Evolutionary conservation across 2,797 vertebrate species (phyloP), one percentile per base, ranked within the genome.

Genomic region (Gila robusta): DNA sequence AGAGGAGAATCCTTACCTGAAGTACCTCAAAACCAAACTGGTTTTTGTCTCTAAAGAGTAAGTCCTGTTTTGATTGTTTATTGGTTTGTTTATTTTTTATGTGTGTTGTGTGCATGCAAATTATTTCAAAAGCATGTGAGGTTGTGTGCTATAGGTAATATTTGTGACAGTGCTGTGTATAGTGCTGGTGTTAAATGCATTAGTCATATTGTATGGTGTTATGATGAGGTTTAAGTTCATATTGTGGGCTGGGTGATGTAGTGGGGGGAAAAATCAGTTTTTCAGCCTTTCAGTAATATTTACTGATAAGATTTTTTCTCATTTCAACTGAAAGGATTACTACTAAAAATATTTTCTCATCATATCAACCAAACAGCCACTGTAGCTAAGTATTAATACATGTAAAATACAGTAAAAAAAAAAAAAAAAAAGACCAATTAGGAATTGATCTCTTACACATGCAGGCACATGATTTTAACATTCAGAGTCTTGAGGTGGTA

Each of bases 1-100:
- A 96, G 96, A 80, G 80, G 82, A 93, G 56, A 95, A 89, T 83
- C 93, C 92, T 35, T 96, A 95, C 90, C 49, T 93, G 16, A 92
- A 92, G 73, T 96, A 96, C 93, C 95, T 96, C 91, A 95, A 91
- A 91, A 96, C 95, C 91, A 96, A 95, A 89, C 91, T 96, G 89
- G 74, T 96, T 83, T 95, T 96, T 85, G 93, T 96, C 41, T 93
- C 95, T n/a, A 94, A 94, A 86, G 94, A 95, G 96, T 96, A 93
- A 96, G 96, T 96, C 85, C 86, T 74, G 21, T 2, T 86, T 54
- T 70, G 7, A 44, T 32, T 86, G 14, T 62, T 35, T 82, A 35
- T 10, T 37, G 32, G 7, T 28, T 73, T 79, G 47, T 62, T 32
- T 32, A 32, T 32, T 32, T 32, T 32, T 32, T 32, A 32, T 83